A percentile compares a stretch with the other conserved stretches of the same genome.
Evolutionary conservation across 2,797 vertebrate genomes (phyloP).

Genomic region (Paramormyrops hopkinsi): DNA sequence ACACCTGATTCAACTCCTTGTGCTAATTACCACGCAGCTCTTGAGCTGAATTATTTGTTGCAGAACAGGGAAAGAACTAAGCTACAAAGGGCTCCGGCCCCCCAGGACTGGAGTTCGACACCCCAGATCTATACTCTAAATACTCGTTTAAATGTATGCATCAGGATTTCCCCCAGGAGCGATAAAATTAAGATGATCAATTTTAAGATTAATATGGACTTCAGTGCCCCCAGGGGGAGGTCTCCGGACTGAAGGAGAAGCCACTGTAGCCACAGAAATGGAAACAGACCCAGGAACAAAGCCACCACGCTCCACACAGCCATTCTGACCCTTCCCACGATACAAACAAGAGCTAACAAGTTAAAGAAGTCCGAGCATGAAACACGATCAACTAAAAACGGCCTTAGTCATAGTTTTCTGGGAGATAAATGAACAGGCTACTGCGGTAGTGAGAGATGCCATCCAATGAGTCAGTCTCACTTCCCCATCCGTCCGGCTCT

Average conservation of each 20-base stretch:
- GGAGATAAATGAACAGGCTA: neutral
- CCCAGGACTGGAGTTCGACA: too few relatives aligned
- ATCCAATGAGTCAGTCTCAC: neutral
- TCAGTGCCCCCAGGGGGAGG: neutral
- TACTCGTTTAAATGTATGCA: neutral
- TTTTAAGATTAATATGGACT: neutral
- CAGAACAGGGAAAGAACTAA: too few relatives aligned
- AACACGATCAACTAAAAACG: neutral
- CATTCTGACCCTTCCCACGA: neutral
- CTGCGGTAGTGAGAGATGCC: neutral
- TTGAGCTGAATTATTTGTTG: too few relatives aligned
- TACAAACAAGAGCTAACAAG: neutral
- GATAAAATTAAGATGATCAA: neutral
- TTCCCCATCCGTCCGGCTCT: neutral
- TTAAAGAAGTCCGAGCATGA: neutral
- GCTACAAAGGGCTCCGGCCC: too few relatives aligned
- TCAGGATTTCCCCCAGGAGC: neutral
- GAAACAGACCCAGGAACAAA: neutral
- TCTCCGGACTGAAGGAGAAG: neutral
- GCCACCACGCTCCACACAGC: neutral
- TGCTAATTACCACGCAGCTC: too few relatives aligned
- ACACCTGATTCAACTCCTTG: too few relatives aligned
- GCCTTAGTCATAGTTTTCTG: neutral
- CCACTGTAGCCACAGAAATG: neutral
- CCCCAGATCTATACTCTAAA: neutral